These are phyloP conservation scores for Perodicticus potto DNA, from an alignment of 2,797 vertebrate genomes.

Conservation along the genomic window DNA sequence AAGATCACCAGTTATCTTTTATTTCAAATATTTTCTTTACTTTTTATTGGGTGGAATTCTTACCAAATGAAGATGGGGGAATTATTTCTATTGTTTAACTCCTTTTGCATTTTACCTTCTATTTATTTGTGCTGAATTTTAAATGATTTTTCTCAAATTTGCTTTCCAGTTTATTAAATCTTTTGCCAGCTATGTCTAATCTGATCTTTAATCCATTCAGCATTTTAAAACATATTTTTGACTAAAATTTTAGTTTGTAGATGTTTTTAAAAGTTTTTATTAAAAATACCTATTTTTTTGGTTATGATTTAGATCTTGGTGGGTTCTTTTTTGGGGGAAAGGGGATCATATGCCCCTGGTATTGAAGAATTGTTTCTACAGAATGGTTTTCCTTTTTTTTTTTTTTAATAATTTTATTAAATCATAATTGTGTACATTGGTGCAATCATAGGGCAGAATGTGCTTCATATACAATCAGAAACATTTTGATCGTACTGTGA, in stretches of 20 bases:
- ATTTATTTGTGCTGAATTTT: background rate
- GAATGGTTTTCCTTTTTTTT: background rate
- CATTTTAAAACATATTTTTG: background rate
- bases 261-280: background rate
- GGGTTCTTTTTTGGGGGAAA: background rate
- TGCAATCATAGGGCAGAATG: no score
- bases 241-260: background rate
- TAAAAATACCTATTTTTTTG: background rate
- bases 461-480: no score
- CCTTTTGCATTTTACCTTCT: background rate
- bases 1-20: background rate
- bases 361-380: background rate
- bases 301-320: background rate
- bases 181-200: background rate
- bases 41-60: background rate
- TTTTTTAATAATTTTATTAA: no score
- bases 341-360: background rate
- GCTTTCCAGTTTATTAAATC: background rate
- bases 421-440: no score
- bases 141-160: conserved; percentile 26
- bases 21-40: background rate
- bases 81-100: background rate
- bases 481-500: no score
- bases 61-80: background rate
- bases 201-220: background rate